phyloP scores from a whole-genome alignment of 2,113 vertebrate species.

The Thamnophis sirtalis region DNA sequence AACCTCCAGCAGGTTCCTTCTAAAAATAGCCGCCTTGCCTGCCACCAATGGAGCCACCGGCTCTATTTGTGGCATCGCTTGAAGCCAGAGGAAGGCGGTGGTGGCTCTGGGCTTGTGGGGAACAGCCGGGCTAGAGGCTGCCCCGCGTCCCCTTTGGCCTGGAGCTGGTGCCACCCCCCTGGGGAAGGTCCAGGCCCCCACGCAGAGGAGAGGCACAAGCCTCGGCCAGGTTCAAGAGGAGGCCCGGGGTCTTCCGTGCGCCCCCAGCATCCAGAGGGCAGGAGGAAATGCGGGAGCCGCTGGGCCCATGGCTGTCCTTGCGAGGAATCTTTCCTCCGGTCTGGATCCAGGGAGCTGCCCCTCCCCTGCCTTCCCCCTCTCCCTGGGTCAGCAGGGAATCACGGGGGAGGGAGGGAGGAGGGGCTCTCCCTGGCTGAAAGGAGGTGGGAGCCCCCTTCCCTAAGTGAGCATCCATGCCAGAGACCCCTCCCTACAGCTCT shows the following conservation, averaged over 20 bases:
- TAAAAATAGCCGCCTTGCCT: background rate
- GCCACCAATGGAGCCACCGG: background rate
- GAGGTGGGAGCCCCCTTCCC: background rate
- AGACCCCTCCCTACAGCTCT: background rate
- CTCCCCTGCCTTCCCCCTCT: background rate
- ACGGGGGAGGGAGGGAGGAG: no score
- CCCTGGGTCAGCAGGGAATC: background rate
- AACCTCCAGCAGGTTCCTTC: background rate
- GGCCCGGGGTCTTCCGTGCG: background rate
- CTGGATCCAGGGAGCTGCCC: background rate
- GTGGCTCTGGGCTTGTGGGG: background rate
- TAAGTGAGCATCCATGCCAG: background rate
- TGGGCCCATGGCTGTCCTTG: background rate
- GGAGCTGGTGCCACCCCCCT: background rate
- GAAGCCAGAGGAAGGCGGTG: background rate
- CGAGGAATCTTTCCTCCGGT: background rate
- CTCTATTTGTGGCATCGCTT: background rate
- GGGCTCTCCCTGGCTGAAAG: background rate
- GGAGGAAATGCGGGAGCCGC: background rate
- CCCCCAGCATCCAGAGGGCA: accelerated
- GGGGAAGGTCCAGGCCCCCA: background rate
- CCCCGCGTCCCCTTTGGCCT: background rate
- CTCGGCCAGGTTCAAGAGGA: background rate
- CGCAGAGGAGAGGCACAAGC: background rate
- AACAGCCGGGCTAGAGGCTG: background rate